Conservation (phyloP, 2,113 vertebrate genomes). For the Oenanthe melanoleuca region DNA sequence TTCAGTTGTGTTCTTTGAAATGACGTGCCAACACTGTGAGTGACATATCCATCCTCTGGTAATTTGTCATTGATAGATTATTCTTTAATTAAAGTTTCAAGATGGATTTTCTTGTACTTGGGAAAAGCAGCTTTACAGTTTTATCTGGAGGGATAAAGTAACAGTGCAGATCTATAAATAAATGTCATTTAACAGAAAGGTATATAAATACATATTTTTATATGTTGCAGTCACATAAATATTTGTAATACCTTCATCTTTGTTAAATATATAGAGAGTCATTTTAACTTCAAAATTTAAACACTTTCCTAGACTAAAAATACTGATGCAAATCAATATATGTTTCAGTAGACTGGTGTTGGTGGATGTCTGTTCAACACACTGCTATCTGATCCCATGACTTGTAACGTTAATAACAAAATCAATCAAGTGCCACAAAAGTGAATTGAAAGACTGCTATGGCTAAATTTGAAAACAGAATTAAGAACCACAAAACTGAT, state of each 20-base stretch:
- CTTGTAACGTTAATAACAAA: constrained; percentile 17
- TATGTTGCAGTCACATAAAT: not conserved
- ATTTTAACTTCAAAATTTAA: not conserved
- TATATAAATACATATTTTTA: not conserved
- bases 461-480: not conserved
- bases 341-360: not conserved
- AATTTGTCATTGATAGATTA: constrained; percentile 47
- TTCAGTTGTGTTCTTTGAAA: constrained; percentile 50
- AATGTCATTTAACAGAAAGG: not conserved
- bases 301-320: not conserved
- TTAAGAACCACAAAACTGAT: constrained; percentile 32
- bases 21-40: constrained; percentile 12
- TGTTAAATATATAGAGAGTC: not conserved
- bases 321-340: not conserved
- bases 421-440: constrained; percentile 30
- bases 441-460: not conserved
- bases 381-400: not conserved
- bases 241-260: not conserved
- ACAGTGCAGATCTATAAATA: not conserved
- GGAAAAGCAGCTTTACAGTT: not conserved
- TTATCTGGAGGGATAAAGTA: not conserved
- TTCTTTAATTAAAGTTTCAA: constrained; percentile 67
- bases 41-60: constrained; percentile 51
- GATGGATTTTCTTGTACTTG: constrained; percentile 21
- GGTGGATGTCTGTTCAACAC: not conserved